phyloP scores from a whole-genome alignment of 2,113 vertebrate species.

The Ranitomeya imitator region DNA sequence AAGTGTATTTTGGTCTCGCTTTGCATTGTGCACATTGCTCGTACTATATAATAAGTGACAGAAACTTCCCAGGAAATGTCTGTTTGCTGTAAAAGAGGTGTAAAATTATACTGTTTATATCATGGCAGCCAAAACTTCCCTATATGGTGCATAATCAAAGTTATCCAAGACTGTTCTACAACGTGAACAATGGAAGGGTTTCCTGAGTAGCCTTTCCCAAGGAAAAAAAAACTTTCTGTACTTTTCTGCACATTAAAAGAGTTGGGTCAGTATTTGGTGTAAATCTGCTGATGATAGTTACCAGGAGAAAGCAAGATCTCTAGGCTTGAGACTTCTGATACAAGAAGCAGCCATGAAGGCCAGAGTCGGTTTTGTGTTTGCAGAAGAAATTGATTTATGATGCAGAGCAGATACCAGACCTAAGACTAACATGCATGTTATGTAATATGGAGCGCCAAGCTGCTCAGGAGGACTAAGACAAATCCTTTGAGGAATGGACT shows the following conservation, averaged over 20 bases:
- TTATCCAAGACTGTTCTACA: slow-evolving; percentile 50
- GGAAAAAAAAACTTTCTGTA: slow-evolving; percentile 32
- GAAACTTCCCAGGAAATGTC: slow-evolving; percentile 51
- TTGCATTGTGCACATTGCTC: neutral
- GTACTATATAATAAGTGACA: slow-evolving; percentile 31
- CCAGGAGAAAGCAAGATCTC: slow-evolving; percentile 20
- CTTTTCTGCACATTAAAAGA: slow-evolving; percentile 1
- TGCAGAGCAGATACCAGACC: neutral
- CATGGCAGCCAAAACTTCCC: slow-evolving; percentile 47
- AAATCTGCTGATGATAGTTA: slow-evolving; percentile 4
- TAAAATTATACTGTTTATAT: slow-evolving; percentile 56
- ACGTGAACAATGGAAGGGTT: slow-evolving; percentile 53
- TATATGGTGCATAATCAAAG: slow-evolving; percentile 51
- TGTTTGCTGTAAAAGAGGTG: slow-evolving; percentile 55
- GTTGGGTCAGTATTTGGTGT: slow-evolving; percentile 32
- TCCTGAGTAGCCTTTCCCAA: slow-evolving; percentile 48
- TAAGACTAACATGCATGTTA: slow-evolving; percentile 33
- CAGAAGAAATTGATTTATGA: slow-evolving; percentile 8
- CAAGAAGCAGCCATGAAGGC: neutral
- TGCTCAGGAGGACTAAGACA: neutral
- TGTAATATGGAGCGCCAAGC: slow-evolving; percentile 22
- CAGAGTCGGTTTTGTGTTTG: neutral
- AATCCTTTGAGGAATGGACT: slow-evolving; percentile 32
- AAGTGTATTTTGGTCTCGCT: neutral
- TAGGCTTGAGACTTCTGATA: slow-evolving; percentile 18